Evolutionary conservation across 2,113 vertebrate species (phyloP).

Genomic region (Puma concolor): DNA sequence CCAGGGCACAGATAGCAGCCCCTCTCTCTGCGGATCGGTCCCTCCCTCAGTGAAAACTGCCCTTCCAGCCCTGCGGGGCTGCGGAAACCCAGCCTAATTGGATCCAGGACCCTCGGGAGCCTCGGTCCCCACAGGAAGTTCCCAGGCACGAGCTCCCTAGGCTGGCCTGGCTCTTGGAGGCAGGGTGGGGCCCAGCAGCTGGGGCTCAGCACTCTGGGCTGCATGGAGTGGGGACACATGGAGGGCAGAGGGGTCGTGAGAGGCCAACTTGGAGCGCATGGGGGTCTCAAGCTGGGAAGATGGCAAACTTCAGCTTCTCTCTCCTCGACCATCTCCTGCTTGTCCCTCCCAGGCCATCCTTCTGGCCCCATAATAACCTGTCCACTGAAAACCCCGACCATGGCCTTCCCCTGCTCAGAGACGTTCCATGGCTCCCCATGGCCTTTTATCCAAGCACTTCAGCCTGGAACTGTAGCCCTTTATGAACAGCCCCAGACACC

Average conservation of each 20-base stretch:
- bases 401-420: background rate
- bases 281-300: background rate
- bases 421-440: background rate
- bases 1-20: background rate
- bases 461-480: background rate
- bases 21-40: background rate
- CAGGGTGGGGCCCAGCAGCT: background rate
- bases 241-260: background rate
- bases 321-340: background rate
- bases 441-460: background rate
- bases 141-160: background rate
- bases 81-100: constrained; percentile 58
- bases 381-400: background rate
- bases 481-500: background rate
- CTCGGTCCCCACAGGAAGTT: constrained; percentile 49
- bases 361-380: background rate
- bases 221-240: background rate
- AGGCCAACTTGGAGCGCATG: background rate
- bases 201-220: background rate
- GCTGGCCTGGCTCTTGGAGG: background rate
- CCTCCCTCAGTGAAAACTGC: background rate
- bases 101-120: constrained; percentile 58
- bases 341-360: background rate
- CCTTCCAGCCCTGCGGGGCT: background rate
- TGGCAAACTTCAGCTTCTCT: background rate